Evolutionary conservation across 2,797 vertebrate genomes (phyloP).

Genomic region (Artibeus jamaicensis): DNA sequence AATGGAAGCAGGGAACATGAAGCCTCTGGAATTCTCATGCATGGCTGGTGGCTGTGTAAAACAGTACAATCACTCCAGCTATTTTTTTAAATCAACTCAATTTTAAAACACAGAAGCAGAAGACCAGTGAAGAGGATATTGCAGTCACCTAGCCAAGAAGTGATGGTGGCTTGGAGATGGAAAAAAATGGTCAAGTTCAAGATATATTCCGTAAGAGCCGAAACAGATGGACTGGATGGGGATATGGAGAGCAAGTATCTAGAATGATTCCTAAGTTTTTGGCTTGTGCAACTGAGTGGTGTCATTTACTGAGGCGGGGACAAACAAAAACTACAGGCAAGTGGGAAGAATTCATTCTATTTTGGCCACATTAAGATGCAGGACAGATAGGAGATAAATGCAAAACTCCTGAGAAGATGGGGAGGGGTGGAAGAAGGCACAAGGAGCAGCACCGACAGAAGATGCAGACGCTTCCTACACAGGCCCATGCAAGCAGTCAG

Average conservation of each 20-base stretch:
- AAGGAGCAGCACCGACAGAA: background rate
- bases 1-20: background rate
- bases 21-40: background rate
- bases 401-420: background rate
- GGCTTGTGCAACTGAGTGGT: background rate
- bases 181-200: background rate
- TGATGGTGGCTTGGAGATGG: background rate
- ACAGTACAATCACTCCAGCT: background rate
- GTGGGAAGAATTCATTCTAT: background rate
- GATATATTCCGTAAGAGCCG: background rate
- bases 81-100: background rate
- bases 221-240: background rate
- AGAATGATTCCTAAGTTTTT: background rate
- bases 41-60: background rate
- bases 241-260: background rate
- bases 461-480: background rate
- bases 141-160: background rate
- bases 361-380: background rate
- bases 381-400: background rate
- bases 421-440: background rate
- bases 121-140: background rate
- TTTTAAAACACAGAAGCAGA: background rate
- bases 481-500: background rate
- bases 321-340: background rate
- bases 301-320: background rate